Base-by-base conservation (phyloP, 2,113 vertebrate species). In the Pipa parva region DNA sequence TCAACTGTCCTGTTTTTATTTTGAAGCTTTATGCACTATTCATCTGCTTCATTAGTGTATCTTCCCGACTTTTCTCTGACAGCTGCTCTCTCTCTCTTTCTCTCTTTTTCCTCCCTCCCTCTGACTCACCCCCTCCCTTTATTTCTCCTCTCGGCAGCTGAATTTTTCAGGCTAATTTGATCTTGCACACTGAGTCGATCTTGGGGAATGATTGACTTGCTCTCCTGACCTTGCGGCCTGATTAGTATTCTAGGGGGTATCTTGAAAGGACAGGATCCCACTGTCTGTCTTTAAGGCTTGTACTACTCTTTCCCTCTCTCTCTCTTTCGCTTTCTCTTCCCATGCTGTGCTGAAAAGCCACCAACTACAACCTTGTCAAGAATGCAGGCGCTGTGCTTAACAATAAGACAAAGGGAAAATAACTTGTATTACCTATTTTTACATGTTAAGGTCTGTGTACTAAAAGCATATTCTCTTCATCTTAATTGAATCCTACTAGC, bases 1-100 rank as follows among this genome's bases (percentile, higher is more conserved):
- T 98, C 96, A 99, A 97, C 94, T 97, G 95, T 95, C 96, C 95
- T 99, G 97, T 98, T 98, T 99, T 95, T 97, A 98, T 98, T 99
- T 97, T 94, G 93, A 92, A 95, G 94, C 95, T 95, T 95, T 95
- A 68, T 97, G 95, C 97, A 96, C 95, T 97, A 97, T 99, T 99
- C 97, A 99, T 99, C 97, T 99, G 95, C 93, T 94, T 99, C 97
- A 99, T 99, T 99, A 99, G 95, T 93, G 94, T 93, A 92, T 93
- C 92, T 91, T 69, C 92, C 91, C 94, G 91, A 89, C 92, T 87
- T 89, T 92, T 92, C 92, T 68, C 93, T 97, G 95, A 98, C 95
- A 98, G 95, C 95, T 97, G 94, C 94, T 91, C 91, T 91, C 90
- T 92, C 92, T 89, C 63, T 57, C 39, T 24, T 21, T 27, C 63